These are phyloP conservation scores for Monochamus alternatus DNA, from an alignment of 2,888 invertebrate genomes.

Conservation along the genomic window DNA sequence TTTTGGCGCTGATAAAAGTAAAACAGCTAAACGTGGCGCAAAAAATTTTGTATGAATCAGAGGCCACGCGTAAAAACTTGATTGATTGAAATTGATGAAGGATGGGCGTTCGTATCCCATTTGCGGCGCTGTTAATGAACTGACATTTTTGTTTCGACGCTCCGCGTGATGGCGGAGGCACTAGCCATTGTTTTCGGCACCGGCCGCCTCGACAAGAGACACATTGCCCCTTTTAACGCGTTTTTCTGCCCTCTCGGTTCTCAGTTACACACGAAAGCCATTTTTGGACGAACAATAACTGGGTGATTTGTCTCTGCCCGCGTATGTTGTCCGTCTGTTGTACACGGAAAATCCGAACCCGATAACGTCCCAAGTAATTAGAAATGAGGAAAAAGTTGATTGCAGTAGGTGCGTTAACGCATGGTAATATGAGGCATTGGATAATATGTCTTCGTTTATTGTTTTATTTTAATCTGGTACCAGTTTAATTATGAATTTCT, in stretches of 20 bases:
- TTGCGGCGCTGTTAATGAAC: slow-evolving; percentile 17
- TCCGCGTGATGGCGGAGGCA: slow-evolving; percentile 1
- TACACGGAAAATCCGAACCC: too few relatives aligned
- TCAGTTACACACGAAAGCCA: neutral
- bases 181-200: slow-evolving; percentile 19
- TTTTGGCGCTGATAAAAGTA: too few relatives aligned
- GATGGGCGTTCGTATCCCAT: slow-evolving; percentile 10
- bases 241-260: neutral
- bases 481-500: too few relatives aligned
- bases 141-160: slow-evolving; percentile 20
- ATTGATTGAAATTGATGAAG: slow-evolving; percentile 11
- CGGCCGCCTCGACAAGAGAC: neutral
- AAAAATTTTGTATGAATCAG: slow-evolving; percentile 1
- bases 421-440: too few relatives aligned
- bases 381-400: too few relatives aligned
- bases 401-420: too few relatives aligned
- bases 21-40: neutral
- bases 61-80: slow-evolving; percentile 2
- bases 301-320: slow-evolving; percentile 7
- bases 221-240: slow-evolving; percentile 3
- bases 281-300: neutral
- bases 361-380: too few relatives aligned
- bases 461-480: too few relatives aligned
- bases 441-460: too few relatives aligned
- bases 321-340: neutral